Evolutionary conservation across 2,888 invertebrate genomes (phyloP), one percentile per base, ranked within the genome.

Genomic region (Dermolepida albohirtum): DNA sequence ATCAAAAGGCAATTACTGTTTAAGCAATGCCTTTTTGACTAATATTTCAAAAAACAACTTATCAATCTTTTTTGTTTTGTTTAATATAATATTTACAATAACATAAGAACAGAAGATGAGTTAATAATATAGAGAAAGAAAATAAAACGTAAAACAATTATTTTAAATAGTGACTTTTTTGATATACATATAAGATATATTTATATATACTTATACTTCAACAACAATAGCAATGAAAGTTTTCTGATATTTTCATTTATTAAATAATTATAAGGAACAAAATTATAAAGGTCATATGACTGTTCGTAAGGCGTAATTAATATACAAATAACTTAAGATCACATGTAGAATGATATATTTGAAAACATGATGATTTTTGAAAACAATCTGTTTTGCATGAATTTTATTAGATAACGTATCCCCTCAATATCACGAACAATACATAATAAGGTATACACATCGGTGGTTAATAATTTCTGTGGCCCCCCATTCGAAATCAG

Each of bases 1-100:
- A 74, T 78, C 78, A 78, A 76, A 74, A 74, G 43, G 75, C 78
- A 79, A n/a, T 77, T 74, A 78, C 77, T 16, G 34, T 8, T 16
- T 11, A 72, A 69, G 75, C 75, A 76, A 77, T 74, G 75, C 74
- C 73, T 6, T 49, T 47, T 70, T 74, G 66, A 66, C 40, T 27
- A 74, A 76, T 74, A 73, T 68, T 57, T 63, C 49, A 66, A 57
- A 66, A 66, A 66, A 57, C 55, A 55, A 57, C 47, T 66, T 59
- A 66, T 66, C 49, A 47, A 55, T 54, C 22, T 40, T 57, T 66
- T 66, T 44, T 57, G 41, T 57, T 16, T 62, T 41, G 55, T 62
- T 62, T 47, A 62, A 62, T 59, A 44, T 17, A 59, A 59, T 62
- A 62, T 62, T 62, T 62, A 62, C 59, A 62, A 62, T 62, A 62